Base-by-base conservation (phyloP, 2,113 vertebrate species). In the Menura novaehollandiae region DNA sequence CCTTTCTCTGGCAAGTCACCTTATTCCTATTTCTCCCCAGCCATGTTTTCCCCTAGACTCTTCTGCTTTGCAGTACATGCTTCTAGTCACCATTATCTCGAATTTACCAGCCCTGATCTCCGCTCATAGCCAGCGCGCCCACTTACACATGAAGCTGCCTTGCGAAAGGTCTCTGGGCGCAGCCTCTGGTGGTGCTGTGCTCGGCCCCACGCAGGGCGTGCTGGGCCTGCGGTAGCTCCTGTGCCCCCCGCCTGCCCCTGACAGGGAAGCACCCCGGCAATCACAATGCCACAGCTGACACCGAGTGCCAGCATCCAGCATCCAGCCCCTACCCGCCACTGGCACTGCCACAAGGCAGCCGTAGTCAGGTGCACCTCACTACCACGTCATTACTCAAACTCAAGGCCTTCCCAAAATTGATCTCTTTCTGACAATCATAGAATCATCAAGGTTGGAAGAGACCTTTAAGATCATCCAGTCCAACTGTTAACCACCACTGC, bases 221-320 rank as follows among this genome's bases (percentile, higher is more conserved):
- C 30, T 11, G 5, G 23, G 18, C 16, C 68, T 7, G 4, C 4
- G 24, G 6, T 33, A 9, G 2, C 2, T 10, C 27, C 22, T 7
- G 20, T 3, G 4, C 7, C 3, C 13, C 6, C 39, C 43, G 1
- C 14, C 33, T 6, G 15, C 17, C 15, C 32, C 3, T 5, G 10
- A 0, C 44, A 3, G n/a, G 30, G 30, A 12, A 23, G 2, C 5
- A 2, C 2, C 7, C 10, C 3, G 0, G 14, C 4, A 14, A 12
- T 43, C 3, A 1, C 6, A 0, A 0, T 59, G 18, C 66, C 28
- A 30, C 3, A 9, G 39, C n/a, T 2, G 9, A 5, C 14, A 1
- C 11, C 1, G 13, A 7, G 46, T 15, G 32, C 17, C 7, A 9
- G 21, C 18, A 6, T 7, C 27, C 24, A 17, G 1, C 30, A 2